These are phyloP conservation scores for Aphrophora alni DNA, from an alignment of 2,888 invertebrate genomes.

Conservation along the genomic window DNA sequence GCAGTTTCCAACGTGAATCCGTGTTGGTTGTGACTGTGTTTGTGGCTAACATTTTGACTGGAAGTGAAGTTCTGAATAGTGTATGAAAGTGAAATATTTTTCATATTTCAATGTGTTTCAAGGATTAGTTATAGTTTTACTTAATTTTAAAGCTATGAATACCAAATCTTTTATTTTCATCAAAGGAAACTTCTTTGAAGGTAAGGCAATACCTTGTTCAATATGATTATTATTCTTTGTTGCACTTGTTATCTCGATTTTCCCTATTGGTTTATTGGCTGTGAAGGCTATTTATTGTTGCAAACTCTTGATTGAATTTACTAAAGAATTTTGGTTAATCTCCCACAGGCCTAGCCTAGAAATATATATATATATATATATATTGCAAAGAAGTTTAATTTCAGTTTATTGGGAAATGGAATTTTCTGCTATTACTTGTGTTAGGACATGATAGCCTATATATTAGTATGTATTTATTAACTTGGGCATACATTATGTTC, in stretches of 20 bases:
- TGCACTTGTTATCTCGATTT: background rate
- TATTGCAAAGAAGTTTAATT: no score
- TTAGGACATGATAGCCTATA: no score
- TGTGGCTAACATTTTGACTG: background rate
- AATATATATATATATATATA: no score
- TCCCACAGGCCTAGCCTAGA: no score
- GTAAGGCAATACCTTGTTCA: background rate
- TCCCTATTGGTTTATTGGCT: background rate
- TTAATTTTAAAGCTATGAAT: background rate
- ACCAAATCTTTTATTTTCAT: constrained; percentile 2
- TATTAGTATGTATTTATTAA: no score
- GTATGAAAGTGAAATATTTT: background rate
- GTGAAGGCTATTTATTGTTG: background rate
- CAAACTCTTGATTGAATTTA: background rate
- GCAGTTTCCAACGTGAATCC: background rate
- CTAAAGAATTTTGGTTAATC: no score
- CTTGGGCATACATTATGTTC: no score
- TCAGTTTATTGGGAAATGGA: no score
- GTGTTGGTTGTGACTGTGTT: background rate
- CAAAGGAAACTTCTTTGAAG: constrained; percentile 5
- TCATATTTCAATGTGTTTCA: background rate
- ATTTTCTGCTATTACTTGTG: no score
- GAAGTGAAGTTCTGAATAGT: background rate
- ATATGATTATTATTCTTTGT: background rate
- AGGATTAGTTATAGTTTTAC: background rate